These are phyloP conservation scores for Pelusios castaneus DNA, from an alignment of 2,113 vertebrate species.

Conservation along the genomic window DNA sequence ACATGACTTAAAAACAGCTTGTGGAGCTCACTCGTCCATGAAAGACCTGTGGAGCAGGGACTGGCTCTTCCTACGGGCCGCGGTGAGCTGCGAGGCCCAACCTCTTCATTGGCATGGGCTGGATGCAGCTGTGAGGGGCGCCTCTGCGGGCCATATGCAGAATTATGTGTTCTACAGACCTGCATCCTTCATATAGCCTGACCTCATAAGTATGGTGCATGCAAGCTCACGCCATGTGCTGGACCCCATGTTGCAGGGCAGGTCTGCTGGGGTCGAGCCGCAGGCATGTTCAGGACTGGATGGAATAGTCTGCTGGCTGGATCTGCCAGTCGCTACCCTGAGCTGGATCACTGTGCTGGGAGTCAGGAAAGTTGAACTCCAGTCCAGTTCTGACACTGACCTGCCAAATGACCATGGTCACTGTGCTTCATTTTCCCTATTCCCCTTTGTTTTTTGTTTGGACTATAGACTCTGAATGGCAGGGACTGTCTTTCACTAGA, in stretches of 20 bases:
- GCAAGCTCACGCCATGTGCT: not conserved
- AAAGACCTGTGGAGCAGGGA: not conserved
- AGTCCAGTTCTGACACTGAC: not conserved
- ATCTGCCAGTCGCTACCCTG: not conserved
- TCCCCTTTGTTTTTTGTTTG: not conserved
- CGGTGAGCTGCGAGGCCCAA: not conserved
- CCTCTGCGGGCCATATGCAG: not conserved
- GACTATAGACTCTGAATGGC: not conserved
- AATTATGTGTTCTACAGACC: not conserved
- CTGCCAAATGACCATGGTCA: not conserved
- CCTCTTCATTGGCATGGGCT: not conserved
- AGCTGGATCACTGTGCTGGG: not conserved
- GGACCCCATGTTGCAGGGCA: not conserved
- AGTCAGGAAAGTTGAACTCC: not conserved
- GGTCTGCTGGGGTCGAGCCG: not conserved
- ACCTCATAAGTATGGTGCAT: not conserved
- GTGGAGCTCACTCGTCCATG: not conserved
- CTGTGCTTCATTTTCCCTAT: not conserved
- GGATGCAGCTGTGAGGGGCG: not conserved
- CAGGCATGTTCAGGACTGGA: not conserved
- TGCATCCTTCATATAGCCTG: not conserved
- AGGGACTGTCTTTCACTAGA: not conserved
- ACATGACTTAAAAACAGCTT: not conserved
- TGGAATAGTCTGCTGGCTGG: not conserved
- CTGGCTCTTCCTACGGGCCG: not conserved